Evolutionary conservation across 1,140 invertebrate genomes (phyloP).

Genomic region (Brachionus rubens): DNA sequence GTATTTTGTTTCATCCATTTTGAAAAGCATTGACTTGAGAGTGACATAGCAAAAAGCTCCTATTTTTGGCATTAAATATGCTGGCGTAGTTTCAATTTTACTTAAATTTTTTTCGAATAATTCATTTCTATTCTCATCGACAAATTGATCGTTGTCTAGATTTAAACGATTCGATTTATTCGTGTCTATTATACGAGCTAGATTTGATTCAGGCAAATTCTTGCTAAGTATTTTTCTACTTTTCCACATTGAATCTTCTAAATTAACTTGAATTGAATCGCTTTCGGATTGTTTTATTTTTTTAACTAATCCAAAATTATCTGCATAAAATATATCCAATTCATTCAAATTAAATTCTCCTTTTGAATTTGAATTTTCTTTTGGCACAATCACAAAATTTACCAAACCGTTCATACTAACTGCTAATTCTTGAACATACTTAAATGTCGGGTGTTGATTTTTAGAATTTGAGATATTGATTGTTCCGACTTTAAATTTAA

Average conservation of each 20-base stretch:
- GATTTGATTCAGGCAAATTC: constrained; percentile 31
- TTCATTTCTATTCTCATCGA: background rate
- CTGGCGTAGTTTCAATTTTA: constrained; percentile 41
- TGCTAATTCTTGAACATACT: background rate
- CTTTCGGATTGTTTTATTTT: background rate
- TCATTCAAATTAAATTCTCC: background rate
- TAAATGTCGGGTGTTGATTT: background rate
- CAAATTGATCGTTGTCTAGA: background rate
- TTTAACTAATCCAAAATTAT: constrained; percentile 17
- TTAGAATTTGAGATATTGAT: background rate
- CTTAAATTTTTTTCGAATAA: constrained; percentile 1
- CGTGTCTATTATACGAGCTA: background rate
- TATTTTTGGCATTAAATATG: constrained; percentile 31
- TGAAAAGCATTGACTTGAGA: constrained; percentile 18
- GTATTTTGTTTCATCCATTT: constrained; percentile 1
- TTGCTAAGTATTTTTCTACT: constrained; percentile 15
- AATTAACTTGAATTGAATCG: background rate
- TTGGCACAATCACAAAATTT: constrained; percentile 10
- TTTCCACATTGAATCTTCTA: background rate
- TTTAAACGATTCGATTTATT: background rate
- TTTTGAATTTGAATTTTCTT: background rate
- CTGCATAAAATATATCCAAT: constrained; percentile 1
- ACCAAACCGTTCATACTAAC: background rate
- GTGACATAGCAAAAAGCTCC: background rate
- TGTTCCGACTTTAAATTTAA: background rate